These are phyloP conservation scores for Ammospiza nelsoni DNA, from an alignment of 2,113 vertebrate species.

Conservation along the genomic window DNA sequence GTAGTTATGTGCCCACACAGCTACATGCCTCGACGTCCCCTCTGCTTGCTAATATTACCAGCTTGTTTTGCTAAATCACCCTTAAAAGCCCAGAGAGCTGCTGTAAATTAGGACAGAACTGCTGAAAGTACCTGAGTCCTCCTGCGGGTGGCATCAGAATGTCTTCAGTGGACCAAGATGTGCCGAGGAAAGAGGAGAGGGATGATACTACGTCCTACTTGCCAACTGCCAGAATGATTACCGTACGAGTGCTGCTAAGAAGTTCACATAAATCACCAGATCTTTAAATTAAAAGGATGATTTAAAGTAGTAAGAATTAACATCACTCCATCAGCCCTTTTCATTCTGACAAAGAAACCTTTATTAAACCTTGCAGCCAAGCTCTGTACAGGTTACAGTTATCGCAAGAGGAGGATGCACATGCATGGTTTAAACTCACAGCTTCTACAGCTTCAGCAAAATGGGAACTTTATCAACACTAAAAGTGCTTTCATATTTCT, in stretches of 20 bases:
- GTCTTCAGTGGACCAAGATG: not conserved
- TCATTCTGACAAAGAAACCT: not conserved
- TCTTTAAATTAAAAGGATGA: not conserved
- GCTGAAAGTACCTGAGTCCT: slow-evolving; percentile 12
- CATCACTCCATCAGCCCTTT: not conserved
- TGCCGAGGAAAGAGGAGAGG: not conserved
- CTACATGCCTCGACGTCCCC: not conserved
- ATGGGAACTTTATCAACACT: not conserved
- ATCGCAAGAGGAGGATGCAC: not conserved
- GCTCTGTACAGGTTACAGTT: not conserved
- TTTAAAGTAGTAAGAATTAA: not conserved
- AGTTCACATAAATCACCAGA: not conserved
- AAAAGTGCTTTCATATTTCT: not conserved
- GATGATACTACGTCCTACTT: not conserved
- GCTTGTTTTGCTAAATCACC: not conserved
- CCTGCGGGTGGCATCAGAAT: slow-evolving; percentile 74
- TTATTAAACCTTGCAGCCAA: not conserved
- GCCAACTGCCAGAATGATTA: not conserved
- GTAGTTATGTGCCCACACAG: slow-evolving; percentile 24
- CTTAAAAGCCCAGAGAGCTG: not conserved
- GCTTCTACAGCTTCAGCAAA: not conserved
- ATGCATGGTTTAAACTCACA: not conserved
- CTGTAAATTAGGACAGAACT: not conserved
- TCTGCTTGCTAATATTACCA: slow-evolving; percentile 17
- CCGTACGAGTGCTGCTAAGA: not conserved